These are phyloP conservation scores for Aphelocoma coerulescens DNA, from an alignment of 2,113 vertebrate genomes.

Conservation along the genomic window DNA sequence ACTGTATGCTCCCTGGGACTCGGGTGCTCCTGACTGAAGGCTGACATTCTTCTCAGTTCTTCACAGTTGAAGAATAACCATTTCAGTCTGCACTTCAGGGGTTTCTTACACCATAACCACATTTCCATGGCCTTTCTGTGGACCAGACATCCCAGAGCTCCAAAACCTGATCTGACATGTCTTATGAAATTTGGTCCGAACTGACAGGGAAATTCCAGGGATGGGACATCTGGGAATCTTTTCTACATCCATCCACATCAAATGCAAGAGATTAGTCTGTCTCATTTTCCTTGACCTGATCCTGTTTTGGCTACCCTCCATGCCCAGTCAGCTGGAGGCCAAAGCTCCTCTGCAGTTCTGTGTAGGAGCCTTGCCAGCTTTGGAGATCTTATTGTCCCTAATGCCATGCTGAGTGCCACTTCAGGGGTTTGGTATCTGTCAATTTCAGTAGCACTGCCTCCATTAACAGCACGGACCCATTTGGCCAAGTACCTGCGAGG, in stretches of 20 bases:
- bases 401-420: background rate
- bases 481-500: background rate
- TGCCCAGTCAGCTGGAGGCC: background rate
- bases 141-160: background rate
- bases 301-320: background rate
- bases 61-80: background rate
- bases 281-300: background rate
- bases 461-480: background rate
- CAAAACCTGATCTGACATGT: background rate
- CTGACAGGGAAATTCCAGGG: background rate
- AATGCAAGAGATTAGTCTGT: background rate
- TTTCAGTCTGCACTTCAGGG: background rate
- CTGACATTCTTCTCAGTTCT: background rate
- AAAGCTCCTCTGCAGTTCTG: background rate
- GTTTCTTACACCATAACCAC: background rate
- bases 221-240: background rate
- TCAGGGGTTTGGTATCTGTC: background rate
- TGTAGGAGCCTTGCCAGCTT: background rate
- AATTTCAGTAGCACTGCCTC: background rate
- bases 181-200: background rate
- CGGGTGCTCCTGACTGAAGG: background rate
- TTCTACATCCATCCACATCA: background rate
- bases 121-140: background rate
- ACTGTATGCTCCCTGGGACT: background rate
- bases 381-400: background rate